Conservation (phyloP, 2,888 invertebrate genomes). For the Heliconius ethilla region DNA sequence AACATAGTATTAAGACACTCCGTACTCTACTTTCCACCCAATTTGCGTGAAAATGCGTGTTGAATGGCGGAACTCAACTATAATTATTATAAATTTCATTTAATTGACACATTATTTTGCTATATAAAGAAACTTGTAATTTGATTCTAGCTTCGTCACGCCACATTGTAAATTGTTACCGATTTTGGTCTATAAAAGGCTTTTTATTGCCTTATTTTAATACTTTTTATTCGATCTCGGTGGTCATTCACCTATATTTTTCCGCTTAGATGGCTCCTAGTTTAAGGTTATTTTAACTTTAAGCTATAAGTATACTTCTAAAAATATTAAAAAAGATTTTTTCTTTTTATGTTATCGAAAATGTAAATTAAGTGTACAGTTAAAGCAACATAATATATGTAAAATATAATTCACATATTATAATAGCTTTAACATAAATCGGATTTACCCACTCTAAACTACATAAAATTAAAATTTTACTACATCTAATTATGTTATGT, state of each 20-base stretch:
- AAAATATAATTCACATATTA: background rate
- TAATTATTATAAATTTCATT: background rate
- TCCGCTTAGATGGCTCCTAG: background rate
- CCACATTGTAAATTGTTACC: slow-evolving; percentile 7
- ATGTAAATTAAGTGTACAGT: too few relatives aligned
- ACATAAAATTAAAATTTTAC: background rate
- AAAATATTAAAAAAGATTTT: background rate
- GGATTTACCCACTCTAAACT: background rate
- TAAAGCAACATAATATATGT: background rate
- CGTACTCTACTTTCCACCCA: too few relatives aligned
- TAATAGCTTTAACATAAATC: background rate
- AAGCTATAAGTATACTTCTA: background rate
- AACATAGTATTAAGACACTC: too few relatives aligned
- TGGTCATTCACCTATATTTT: slow-evolving; percentile 11
- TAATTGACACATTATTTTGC: background rate
- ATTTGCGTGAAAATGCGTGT: background rate
- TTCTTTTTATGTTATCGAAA: background rate
- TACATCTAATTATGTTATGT: background rate
- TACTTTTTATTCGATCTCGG: background rate
- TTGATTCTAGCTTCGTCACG: background rate
- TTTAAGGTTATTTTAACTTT: background rate
- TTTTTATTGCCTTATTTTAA: background rate
- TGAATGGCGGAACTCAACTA: background rate
- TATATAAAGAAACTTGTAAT: background rate
- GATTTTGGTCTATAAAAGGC: background rate